Percentiles rank a stretch among this genome's conserved stretches.
phyloP scores from a whole-genome alignment of 2,113 vertebrate species.

The Vulpes vulpes region DNA sequence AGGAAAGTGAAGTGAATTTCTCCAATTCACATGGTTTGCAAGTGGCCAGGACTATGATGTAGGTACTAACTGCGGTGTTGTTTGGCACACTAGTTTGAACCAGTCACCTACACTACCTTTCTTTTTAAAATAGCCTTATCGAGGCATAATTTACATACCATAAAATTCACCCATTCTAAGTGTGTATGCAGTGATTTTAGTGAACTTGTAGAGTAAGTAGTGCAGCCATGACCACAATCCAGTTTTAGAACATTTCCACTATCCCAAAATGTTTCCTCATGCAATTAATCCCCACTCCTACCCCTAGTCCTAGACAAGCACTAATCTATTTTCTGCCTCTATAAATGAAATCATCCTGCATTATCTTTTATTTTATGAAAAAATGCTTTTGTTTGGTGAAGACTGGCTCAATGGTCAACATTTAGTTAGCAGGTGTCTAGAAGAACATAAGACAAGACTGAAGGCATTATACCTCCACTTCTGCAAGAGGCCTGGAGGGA shows the following conservation, averaged over 20 bases:
- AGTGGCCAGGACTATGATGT: background rate
- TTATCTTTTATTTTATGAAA: slow-evolving; percentile 40
- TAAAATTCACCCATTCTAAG: background rate
- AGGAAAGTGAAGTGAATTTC: background rate
- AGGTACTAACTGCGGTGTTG: background rate
- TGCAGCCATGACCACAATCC: background rate
- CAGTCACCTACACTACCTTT: background rate
- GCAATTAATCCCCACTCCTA: slow-evolving; percentile 5
- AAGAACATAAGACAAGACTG: background rate
- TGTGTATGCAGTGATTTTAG: background rate
- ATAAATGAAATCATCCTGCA: background rate
- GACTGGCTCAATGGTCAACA: background rate
- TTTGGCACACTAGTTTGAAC: background rate
- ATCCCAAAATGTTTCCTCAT: background rate
- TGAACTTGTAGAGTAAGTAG: background rate
- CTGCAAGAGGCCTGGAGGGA: background rate
- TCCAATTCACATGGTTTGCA: background rate
- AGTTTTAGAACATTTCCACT: slow-evolving; percentile 57
- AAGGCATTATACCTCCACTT: background rate
- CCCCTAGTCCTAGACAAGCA: background rate
- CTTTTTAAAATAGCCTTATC: background rate
- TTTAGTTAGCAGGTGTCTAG: background rate
- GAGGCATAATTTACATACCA: background rate
- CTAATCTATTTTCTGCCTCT: slow-evolving; percentile 45
- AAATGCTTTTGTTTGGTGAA: slow-evolving; percentile 2